A percentile compares a stretch with the other conserved stretches of the same genome.
These are phyloP conservation scores for Mylabris sibirica DNA, from an alignment of 2,888 invertebrate genomes.

Conservation along the genomic window DNA sequence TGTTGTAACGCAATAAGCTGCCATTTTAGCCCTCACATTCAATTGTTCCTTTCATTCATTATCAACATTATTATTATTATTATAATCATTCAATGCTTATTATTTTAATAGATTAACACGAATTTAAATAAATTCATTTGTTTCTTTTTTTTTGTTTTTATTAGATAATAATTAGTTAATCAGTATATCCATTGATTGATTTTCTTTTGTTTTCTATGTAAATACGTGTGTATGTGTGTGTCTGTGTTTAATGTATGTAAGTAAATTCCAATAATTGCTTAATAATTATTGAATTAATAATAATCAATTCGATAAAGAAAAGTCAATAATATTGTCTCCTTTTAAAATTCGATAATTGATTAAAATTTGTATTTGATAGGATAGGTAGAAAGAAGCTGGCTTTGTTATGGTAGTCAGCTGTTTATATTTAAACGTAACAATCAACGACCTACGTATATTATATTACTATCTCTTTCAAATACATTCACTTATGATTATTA, in stretches of 20 bases:
- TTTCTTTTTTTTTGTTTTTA: background rate
- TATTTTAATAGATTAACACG: background rate
- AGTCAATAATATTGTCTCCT: background rate
- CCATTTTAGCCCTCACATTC: conserved; percentile 52
- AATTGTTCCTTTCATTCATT: conserved; percentile 20
- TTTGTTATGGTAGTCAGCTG: conserved; percentile 63
- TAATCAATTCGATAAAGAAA: background rate
- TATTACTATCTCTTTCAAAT: conserved; percentile 26
- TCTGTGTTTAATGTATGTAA: background rate
- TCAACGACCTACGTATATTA: conserved; percentile 45
- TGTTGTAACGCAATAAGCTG: conserved; percentile 47
- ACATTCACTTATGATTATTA: conserved; percentile 7
- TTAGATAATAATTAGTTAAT: background rate
- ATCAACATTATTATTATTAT: background rate
- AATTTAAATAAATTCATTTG: background rate
- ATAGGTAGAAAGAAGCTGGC: conserved; percentile 35
- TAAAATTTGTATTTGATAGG: conserved; percentile 31
- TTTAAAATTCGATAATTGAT: conserved; percentile 30
- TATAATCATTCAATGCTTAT: background rate
- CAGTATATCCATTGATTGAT: conserved; percentile 8
- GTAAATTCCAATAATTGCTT: background rate
- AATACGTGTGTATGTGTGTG: background rate
- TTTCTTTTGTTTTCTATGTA: conserved; percentile 5
- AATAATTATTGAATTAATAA: no score
- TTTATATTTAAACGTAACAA: conserved; percentile 48